Conservation (phyloP, 2,888 invertebrate species). For the Cryptophagus acutangulus region DNA sequence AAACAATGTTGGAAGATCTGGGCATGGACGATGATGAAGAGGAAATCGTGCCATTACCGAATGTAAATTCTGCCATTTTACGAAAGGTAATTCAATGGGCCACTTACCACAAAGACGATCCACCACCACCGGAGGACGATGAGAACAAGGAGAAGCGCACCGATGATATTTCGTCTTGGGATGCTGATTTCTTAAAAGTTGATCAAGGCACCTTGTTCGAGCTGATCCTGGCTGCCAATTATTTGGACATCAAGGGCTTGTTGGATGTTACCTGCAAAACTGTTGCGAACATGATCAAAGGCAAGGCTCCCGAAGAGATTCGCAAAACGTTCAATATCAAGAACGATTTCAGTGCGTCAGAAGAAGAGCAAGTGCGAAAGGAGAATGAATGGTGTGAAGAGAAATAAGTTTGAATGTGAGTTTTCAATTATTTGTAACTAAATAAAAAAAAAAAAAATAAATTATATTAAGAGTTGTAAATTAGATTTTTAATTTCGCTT, state of each 20-base stretch:
- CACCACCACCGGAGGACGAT: conserved; percentile 92
- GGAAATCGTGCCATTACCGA: conserved; percentile 92
- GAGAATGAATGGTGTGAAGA: conserved; percentile 95
- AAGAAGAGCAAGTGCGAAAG: conserved; percentile 97
- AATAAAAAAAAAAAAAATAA: conserved; percentile 24
- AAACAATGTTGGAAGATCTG: conserved; percentile 95
- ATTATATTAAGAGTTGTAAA: too few relatives aligned
- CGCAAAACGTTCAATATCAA: conserved; percentile 96
- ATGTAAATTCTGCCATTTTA: conserved; percentile 94
- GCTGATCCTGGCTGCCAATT: conserved; percentile 94
- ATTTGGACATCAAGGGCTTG: conserved; percentile 91
- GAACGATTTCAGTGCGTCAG: conserved; percentile 92
- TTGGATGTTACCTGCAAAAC: conserved; percentile 98
- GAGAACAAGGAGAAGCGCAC: conserved; percentile 98
- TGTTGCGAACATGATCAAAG: conserved; percentile 97
- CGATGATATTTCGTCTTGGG: conserved; percentile 98
- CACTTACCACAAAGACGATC: conserved; percentile 91
- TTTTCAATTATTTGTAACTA: not conserved
- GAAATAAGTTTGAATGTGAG: conserved; percentile 52
- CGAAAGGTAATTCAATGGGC: conserved; percentile 93
- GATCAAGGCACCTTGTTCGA: conserved; percentile 96
- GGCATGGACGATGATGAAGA: conserved; percentile 91
- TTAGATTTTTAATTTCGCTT: too few relatives aligned
- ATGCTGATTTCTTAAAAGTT: conserved; percentile 97
- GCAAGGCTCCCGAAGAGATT: conserved; percentile 96